Base-by-base conservation (phyloP, 1,140 invertebrate genomes). In the Drosophila nebulosa region DNA sequence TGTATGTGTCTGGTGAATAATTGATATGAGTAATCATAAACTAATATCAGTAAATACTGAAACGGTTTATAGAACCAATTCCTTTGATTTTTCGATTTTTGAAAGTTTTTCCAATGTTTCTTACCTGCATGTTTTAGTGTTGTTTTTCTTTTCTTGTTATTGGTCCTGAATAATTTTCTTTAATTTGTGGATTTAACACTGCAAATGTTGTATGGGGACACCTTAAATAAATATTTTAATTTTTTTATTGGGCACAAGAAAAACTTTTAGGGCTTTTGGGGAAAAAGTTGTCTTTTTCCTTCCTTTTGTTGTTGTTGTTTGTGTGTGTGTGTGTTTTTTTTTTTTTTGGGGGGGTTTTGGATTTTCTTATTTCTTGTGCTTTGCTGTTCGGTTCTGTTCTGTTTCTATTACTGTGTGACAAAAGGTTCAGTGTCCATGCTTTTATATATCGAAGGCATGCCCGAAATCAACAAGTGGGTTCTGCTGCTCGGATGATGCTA, bases 341-440 rank as follows among this genome's bases (percentile, higher is more conserved):
- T n/a, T n/a, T n/a, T n/a, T n/a, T n/a, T n/a, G n/a, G n/a, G 35
- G 50, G 16, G 24, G n/a, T 32, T 3, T 22, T 50, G 5, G 35
- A 6, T 14, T n/a, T 32, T 55, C 42, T 39, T 39, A 0, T 65
- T 50, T 46, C 1, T 35, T 56, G 10, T 52, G 39, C 39, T 46
- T 46, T 46, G 9, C 12, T 58, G n/a, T 36, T 77, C 55, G 30
- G 58, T 50, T 70, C 62, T 36, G 79, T 61, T 69, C 50, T 55
- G 67, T 74, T 67, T 65, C 14, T 55, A 30, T 55, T 73, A 85
- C 81, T 86, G 80, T 86, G 77, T 64, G 81, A 65, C 80, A 62
- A 79, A 85, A 86, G 77, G 74, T 86, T 86, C 74, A 81, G 78
- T 83, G 67, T 81, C 73, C 69, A 78, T 69, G 80, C 81, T 86